These are phyloP conservation scores for Gambusia yucatana DNA, from an alignment of 2,797 vertebrate genomes.

Conservation along the genomic window DNA sequence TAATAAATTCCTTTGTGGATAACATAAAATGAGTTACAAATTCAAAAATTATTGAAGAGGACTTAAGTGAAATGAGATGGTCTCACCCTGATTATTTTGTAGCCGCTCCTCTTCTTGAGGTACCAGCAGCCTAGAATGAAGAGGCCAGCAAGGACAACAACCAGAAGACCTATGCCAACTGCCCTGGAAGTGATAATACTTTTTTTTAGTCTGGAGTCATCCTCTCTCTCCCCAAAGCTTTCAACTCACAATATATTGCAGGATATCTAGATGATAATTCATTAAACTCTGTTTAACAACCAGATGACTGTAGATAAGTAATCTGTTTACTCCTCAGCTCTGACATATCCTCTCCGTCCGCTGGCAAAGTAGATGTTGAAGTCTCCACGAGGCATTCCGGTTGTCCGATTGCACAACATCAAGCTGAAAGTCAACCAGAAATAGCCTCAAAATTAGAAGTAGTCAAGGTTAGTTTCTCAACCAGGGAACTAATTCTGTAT, in stretches of 20 bases:
- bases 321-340: slow-evolving; percentile 81
- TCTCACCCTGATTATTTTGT: slow-evolving; percentile 87
- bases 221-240: not conserved
- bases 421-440: slow-evolving; percentile 57
- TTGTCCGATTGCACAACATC: slow-evolving; percentile 67
- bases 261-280: not conserved
- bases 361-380: slow-evolving; percentile 84
- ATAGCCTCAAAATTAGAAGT: not conserved
- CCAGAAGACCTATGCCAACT: slow-evolving; percentile 87
- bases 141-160: slow-evolving; percentile 86
- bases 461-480: not conserved
- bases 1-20: not conserved
- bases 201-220: not conserved
- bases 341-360: slow-evolving; percentile 73
- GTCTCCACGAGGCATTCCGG: slow-evolving; percentile 81
- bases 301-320: not conserved
- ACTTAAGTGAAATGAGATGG: slow-evolving; percentile 1
- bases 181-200: slow-evolving; percentile 79
- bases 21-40: not conserved
- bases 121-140: slow-evolving; percentile 93
- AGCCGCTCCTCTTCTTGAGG: slow-evolving; percentile 89
- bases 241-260: not conserved
- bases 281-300: not conserved
- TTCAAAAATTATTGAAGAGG: not conserved
- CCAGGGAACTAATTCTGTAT: not conserved